Base-by-base conservation (phyloP, 2,113 vertebrate species). In the Heterocephalus glaber region DNA sequence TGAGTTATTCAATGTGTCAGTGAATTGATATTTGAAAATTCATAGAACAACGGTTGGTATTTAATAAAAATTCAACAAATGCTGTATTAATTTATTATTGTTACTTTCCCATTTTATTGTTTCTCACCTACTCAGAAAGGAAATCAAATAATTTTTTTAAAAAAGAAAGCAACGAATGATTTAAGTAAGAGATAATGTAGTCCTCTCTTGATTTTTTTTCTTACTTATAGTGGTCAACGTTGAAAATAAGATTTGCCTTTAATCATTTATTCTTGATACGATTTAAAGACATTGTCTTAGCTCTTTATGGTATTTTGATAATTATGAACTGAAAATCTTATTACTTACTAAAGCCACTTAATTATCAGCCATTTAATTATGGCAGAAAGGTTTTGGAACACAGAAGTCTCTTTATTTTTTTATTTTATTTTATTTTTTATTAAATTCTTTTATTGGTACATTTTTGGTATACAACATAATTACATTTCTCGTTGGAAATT, bases 251-350 rank as follows among this genome's bases (percentile, higher is more conserved):
- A 47, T 86, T 30, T 76, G 20, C 35, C 81, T 68, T 28, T 79
- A 68, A 30, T 81, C n/a, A 89, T 72, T 76, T 95, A 58, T 86
- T 74, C n/a, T 70, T 41, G 95, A 20, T 84, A 63, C 47, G 33
- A 41, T 56, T 44, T 54, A 77, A 52, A 70, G 20, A 76, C 0
- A 12, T 63, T 90, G 4, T n/a, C 66, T 41, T 83, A 65, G 52
- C 7, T 81, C 7, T 81, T 76, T 91, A 79, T 84, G 47, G 89
- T 79, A 86, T 92, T 8, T 38, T 58, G 28, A 60, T 79, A 88
- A 86, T 85, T 89, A 41, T 54, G 38, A 89, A 96, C 85, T 86
- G 63, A 65, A 63, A 68, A 74, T 52, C 38, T 77, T 49, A 1
- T 76, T 82, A 13, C 35, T 84, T 89, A 54, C 19, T 66, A 81